These are phyloP conservation scores for Muntiacus reevesi DNA, from an alignment of 2,113 vertebrate genomes.

Conservation along the genomic window DNA sequence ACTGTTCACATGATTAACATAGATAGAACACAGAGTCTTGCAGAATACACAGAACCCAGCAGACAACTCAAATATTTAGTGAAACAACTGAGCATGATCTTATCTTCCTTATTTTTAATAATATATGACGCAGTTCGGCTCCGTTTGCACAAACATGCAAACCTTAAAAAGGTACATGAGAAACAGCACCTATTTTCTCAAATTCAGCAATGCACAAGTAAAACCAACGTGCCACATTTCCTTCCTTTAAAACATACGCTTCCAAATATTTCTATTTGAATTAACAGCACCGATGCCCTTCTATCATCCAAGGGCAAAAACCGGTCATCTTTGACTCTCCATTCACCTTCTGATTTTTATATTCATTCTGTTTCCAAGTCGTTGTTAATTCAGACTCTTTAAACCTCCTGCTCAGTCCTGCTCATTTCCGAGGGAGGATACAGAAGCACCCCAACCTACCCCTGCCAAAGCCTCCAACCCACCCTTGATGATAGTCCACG, in stretches of 20 bases:
- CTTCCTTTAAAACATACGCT: not conserved
- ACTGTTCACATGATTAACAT: not conserved
- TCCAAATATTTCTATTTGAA: not conserved
- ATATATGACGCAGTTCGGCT: not conserved
- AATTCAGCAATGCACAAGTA: not conserved
- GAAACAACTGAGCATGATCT: not conserved
- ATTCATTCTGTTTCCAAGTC: not conserved
- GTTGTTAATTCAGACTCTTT: conserved; percentile 6
- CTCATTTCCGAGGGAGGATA: not conserved
- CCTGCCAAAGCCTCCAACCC: not conserved
- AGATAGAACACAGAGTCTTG: not conserved
- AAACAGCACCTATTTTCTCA: not conserved
- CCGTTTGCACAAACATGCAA: not conserved
- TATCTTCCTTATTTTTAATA: not conserved
- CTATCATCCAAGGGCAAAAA: conserved; percentile 1
- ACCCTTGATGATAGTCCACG: not conserved
- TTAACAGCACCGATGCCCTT: not conserved
- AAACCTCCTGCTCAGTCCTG: not conserved
- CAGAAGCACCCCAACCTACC: not conserved
- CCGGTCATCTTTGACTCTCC: not conserved
- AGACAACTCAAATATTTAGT: not conserved
- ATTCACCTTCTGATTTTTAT: not conserved
- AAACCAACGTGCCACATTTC: not conserved
- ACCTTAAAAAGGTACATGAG: not conserved
- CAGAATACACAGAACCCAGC: not conserved